Evolutionary conservation across 2,888 invertebrate species (phyloP).

Genomic region (Arrhopalites spinosus): DNA sequence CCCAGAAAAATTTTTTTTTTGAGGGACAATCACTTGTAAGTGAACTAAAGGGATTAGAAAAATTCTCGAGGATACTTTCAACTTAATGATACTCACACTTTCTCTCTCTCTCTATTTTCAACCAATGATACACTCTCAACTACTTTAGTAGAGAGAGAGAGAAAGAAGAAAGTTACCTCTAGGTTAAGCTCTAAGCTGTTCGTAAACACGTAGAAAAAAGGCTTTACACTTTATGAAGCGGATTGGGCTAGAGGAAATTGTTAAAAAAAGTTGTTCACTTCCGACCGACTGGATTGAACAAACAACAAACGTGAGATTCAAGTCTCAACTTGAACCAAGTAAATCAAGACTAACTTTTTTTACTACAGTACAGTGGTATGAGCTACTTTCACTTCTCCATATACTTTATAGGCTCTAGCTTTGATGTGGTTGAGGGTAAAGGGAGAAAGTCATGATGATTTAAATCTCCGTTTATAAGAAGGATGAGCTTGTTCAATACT

Average conservation of each 20-base stretch:
- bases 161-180: no score
- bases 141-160: no score
- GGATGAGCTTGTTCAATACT: background rate
- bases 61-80: background rate
- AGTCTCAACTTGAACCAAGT: no score
- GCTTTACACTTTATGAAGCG: background rate
- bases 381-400: no score
- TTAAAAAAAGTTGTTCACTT: background rate
- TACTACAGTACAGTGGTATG: no score
- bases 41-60: background rate
- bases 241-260: background rate
- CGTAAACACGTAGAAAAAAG: background rate
- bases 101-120: background rate
- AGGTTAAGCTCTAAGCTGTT: no score
- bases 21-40: background rate
- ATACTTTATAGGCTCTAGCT: no score
- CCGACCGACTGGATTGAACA: background rate
- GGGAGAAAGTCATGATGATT: no score
- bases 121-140: background rate
- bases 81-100: background rate
- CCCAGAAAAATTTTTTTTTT: slow-evolving; percentile 5
- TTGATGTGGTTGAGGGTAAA: no score
- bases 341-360: no score
- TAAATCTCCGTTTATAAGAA: no score
- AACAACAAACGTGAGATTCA: background rate